Evolutionary conservation across 37 sponge, comb jelly and placozoan species (phyloP), one percentile per base, ranked within the genome.

Genomic region (Corticium candelabrum): DNA sequence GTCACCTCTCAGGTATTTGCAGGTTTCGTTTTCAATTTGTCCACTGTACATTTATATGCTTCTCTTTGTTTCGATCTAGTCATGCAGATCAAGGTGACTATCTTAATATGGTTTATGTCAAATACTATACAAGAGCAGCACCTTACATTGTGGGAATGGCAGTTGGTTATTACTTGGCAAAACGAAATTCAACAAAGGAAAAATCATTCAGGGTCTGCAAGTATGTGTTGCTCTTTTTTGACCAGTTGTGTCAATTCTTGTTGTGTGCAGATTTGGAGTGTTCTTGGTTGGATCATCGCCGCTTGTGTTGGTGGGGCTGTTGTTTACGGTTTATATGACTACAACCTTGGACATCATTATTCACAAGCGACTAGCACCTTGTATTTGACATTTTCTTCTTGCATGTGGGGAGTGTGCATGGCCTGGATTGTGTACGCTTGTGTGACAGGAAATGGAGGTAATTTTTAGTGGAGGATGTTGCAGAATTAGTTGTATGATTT

Each of bases 111-210:
- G 36, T 70, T 32, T 86, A 91, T 50, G 39, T 30, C 30, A 95
- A 89, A 40, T 89, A 88, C 0, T 95, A 88, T 74, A 80, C 82
- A 39, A 84, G 89, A 2, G 81, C 85, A 32, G 32, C 77, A 11
- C 87, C 89, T 3, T 95, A 95, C 67, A 37, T 95, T 0, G 88
- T 89, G 38, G 96, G 96, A 0, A 41, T 95, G 27, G 34, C 82
- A 3, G 76, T 92, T 21, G 96, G 93, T 2, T 92, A 81, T 43
- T 50, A 21, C 21, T 50, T 50, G 62, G 62, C 62, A 50, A 50
- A 21, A 21, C 11, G 62, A n/a, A n/a, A n/a, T n/a, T n/a, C n/a
- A n/a, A n/a, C n/a, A n/a, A n/a, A n/a, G n/a, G n/a, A n/a, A n/a
- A n/a, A n/a, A n/a, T n/a, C n/a, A n/a, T n/a, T n/a, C n/a, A n/a